Evolutionary conservation across 2,113 vertebrate genomes (phyloP).

Genomic region (Felis chaus): DNA sequence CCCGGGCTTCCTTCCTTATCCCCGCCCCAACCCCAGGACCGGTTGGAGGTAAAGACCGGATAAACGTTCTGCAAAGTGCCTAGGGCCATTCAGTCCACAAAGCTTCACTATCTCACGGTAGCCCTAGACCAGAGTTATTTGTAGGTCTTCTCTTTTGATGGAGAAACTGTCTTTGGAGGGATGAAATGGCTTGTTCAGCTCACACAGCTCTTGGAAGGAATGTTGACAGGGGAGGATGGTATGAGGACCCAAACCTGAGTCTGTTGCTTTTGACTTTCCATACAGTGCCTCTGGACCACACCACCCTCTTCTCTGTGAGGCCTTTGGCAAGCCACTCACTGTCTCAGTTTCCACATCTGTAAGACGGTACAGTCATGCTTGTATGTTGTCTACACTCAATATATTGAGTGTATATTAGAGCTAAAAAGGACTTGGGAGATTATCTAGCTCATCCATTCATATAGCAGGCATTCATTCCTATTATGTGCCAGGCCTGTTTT

Average conservation of each 20-base stretch:
- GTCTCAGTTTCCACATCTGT: slow-evolving; percentile 21
- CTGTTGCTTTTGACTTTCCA: not conserved
- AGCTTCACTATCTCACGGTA: not conserved
- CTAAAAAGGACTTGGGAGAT: not conserved
- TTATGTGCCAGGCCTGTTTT: not conserved
- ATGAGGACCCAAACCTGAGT: not conserved
- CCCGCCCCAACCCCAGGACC: not conserved
- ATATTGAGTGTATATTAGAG: not conserved
- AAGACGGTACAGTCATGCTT: not conserved
- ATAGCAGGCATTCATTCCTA: not conserved
- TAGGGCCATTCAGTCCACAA: not conserved
- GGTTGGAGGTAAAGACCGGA: not conserved
- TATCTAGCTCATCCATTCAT: not conserved
- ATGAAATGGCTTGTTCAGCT: not conserved
- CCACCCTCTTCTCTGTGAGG: accelerated
- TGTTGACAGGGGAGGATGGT: no score
- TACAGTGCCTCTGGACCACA: not conserved
- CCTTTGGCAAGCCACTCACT: not conserved
- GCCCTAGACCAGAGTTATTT: not conserved
- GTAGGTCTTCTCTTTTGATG: not conserved
- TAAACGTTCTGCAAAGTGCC: not conserved
- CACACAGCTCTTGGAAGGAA: not conserved
- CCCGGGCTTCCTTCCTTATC: not conserved
- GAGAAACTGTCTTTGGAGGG: not conserved
- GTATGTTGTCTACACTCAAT: not conserved